phyloP scores from a whole-genome alignment of 2,113 vertebrate species.

The Malurus elegans region DNA sequence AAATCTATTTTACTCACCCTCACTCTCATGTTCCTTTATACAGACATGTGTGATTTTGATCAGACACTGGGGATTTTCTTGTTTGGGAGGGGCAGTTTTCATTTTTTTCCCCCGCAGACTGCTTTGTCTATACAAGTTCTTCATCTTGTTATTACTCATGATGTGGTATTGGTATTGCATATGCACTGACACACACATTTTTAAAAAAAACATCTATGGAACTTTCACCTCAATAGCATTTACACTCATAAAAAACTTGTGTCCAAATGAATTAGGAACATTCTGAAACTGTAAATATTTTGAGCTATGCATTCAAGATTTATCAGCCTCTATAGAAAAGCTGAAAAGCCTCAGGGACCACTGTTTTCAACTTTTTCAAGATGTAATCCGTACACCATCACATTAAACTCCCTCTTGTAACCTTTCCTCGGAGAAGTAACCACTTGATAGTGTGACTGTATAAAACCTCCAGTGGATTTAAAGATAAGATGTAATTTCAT shows the following conservation, averaged over 20 bases:
- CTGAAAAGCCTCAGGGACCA: not conserved
- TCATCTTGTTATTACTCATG: not conserved
- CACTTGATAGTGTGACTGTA: not conserved
- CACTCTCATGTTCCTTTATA: not conserved
- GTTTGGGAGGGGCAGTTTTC: not conserved
- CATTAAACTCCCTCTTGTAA: not conserved
- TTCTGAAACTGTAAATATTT: not conserved
- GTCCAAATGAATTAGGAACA: not conserved
- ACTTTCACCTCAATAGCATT: not conserved
- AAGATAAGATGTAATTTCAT: not conserved
- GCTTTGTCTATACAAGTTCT: not conserved
- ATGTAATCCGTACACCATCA: not conserved
- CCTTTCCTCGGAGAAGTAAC: not conserved
- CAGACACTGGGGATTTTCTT: accelerated
- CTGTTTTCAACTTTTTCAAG: not conserved
- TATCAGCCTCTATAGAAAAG: not conserved
- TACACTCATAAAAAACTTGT: not conserved
- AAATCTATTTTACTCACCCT: not conserved
- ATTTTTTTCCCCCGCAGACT: not conserved
- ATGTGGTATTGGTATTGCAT: not conserved
- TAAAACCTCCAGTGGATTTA: not conserved
- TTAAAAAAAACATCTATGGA: not conserved
- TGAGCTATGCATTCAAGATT: not conserved
- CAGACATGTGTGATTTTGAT: not conserved
- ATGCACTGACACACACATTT: not conserved